Evolutionary conservation across 2,888 invertebrate species (phyloP).

Genomic region (Diadegma fenestrale): DNA sequence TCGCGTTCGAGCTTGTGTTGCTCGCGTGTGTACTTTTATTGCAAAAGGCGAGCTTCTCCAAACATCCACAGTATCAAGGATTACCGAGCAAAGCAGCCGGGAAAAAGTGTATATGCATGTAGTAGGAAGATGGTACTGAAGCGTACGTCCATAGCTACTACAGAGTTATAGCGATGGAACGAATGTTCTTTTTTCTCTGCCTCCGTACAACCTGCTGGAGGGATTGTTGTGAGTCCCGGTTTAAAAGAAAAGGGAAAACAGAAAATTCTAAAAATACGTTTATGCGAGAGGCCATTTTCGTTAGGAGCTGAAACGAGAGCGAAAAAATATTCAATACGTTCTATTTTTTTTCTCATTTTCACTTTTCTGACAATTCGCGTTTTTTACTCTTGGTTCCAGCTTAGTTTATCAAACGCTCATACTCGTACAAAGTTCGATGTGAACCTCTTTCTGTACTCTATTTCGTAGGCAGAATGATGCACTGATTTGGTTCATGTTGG

Average conservation of each 20-base stretch:
- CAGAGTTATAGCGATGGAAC: constrained; percentile 52
- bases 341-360: neutral
- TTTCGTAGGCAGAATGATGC: constrained; percentile 68
- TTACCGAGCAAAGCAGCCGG: constrained; percentile 1
- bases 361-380: neutral
- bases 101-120: constrained; percentile 25
- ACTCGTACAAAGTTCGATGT: neutral
- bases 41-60: constrained; percentile 23
- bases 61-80: constrained; percentile 38
- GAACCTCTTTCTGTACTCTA: constrained; percentile 75
- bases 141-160: neutral
- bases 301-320: neutral
- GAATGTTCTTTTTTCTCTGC: constrained; percentile 65
- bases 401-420: neutral
- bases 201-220: constrained; percentile 4
- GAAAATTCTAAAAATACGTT: neutral
- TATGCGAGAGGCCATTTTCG: neutral
- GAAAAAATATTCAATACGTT: neutral
- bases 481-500: constrained; percentile 56
- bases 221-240: constrained; percentile 8
- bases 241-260: constrained; percentile 66
- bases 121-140: constrained; percentile 11
- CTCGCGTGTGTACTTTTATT: constrained; percentile 38
- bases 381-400: neutral
- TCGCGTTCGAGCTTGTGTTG: constrained; percentile 21